Conservation (phyloP, 2,888 invertebrate genomes). For the Galeruca laticollis region DNA sequence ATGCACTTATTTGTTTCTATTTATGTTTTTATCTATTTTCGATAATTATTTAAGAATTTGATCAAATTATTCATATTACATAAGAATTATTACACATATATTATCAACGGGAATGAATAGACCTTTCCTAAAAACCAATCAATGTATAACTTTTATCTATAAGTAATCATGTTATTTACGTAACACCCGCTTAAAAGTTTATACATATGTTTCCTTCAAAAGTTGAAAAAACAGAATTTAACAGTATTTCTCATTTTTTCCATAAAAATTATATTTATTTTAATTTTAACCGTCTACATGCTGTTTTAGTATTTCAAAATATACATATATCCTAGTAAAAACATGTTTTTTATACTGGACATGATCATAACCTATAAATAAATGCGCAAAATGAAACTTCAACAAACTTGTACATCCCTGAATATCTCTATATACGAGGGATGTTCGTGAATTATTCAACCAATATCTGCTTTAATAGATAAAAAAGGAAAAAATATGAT, state of each 20-base stretch:
- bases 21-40: background rate
- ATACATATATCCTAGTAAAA: background rate
- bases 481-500: background rate
- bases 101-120: background rate
- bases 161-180: background rate
- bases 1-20: background rate
- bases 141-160: slow-evolving; percentile 2
- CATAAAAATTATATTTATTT: background rate
- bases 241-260: background rate
- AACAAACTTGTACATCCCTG: no score
- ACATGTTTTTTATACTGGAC: background rate
- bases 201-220: background rate
- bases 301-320: background rate
- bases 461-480: background rate
- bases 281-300: background rate
- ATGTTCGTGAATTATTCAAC: background rate
- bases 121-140: background rate
- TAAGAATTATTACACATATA: background rate
- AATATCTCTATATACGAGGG: background rate
- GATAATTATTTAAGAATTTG: background rate
- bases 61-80: background rate
- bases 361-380: background rate
- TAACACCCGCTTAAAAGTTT: background rate
- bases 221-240: background rate
- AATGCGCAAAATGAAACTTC: background rate